Base-by-base conservation (phyloP, 1,140 invertebrate genomes). In the Drosophila erecta region DNA sequence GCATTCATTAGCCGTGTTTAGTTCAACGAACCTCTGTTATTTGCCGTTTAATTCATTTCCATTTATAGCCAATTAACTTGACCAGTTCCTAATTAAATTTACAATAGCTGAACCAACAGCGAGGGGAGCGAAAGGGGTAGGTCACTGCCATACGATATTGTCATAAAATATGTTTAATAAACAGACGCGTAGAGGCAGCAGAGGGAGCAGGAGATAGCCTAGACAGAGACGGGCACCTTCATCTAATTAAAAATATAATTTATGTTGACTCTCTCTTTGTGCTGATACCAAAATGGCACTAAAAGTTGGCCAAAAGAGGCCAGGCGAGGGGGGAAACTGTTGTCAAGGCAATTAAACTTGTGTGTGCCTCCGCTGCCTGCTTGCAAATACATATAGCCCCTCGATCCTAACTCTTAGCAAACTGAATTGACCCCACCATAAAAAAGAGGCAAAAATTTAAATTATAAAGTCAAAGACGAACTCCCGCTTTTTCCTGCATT, bases 241-340 rank as follows among this genome's bases (percentile, higher is more conserved):
- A 65, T 72, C 64, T 74, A 80, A 80, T 80, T 80, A 81, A 77
- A 77, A 69, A 58, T 76, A 55, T 75, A 69, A 74, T 73, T 59
- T 51, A 70, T 69, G 57, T 56, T 71, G 51, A 71, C 75, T 72
- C 59, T 74, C 69, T 50, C 43, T 70, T 54, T 47, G 27, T 30
- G 41, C 66, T 70, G 66, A 70, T 70, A 69, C 49, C 66, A 70
- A 70, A 70, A 69, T 72, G 69, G 55, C 66, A 72, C 50, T 71
- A 59, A 72, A 72, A 59, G 38, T 71, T 72, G 11, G 66, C 50
- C 15, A 33, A 69, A 54, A 44, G 61, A 30, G 46, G 46, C 20
- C 7, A 27, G 27, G 12, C 30, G 43, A 15, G 15, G 5, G 37
- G 7, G 33, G 27, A 17, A 17, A 10, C 46, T 49, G 67, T 70